Base-by-base conservation (phyloP, 2,888 invertebrate genomes). In the Meteorus colon region DNA sequence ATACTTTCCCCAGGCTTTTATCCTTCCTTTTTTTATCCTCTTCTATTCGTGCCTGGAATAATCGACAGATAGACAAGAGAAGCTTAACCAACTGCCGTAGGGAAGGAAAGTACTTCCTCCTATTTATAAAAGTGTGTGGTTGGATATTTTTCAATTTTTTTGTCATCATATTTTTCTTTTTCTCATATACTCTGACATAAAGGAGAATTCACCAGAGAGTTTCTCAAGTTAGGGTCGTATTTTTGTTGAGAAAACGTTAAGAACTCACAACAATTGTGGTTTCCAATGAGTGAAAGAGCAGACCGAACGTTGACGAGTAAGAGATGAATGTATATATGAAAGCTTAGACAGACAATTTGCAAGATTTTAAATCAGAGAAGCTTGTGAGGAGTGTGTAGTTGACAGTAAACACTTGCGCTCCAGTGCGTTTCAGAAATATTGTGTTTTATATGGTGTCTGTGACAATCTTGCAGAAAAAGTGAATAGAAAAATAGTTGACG, bases 31-130 rank as follows among this genome's bases (percentile, higher is more conserved):
- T 19, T 69, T 51, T 5, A 55, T 55, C 69, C 29, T 48, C 34
- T 69, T 10, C 31, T 55, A 69, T 69, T 69, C 69, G 55, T 51
- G 69, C 55, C 24, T 5, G 51, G 69, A 55, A 55, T 69, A 69
- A 69, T 69, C 69, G 24, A 51, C 55, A 31, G 55, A 34, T 68
- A 34, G 34, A 34, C 31, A 69, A 31, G 55, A 29, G 29, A 29
- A 69, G 55, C 55, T 24, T 31, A 24, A 16, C n/a, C 27, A 51
- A 27, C 19, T 27, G 37, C 41, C 48, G 45, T 10, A 51, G 31
- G 55, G 19, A 10, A 48, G 19, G 31, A 29, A 55, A 55, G n/a
- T 55, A 16, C 55, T 55, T n/a, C 12, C 31, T 69, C 29, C 6
- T 31, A 16, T 6, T 29, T 55, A 45, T 68, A 12, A 12, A 41